Base-by-base conservation (phyloP, 2,888 invertebrate species). In the Neoitamus cyanurus region DNA sequence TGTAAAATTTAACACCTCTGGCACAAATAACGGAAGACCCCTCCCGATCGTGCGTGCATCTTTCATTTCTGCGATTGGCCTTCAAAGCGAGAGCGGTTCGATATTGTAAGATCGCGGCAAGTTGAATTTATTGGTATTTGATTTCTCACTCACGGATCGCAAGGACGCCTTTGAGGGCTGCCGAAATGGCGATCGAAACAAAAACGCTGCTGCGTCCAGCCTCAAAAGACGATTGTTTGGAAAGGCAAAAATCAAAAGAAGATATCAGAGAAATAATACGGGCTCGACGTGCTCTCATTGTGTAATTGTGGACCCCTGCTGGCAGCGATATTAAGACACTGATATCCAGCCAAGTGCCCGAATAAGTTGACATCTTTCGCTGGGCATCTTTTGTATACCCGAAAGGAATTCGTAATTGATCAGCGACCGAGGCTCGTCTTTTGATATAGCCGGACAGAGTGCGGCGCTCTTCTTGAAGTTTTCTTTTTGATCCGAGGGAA, bases 1-100 rank as follows among this genome's bases (percentile, higher is more conserved):
- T 82, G 82, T 68, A 82, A 82, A 82, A 82, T 82, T 82, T 82
- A 69, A 69, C 82, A 82, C 82, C 69, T 82, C 69, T 82, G 69
- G 82, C 78, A 48, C 28, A 48, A 13, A 58, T 78, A 34, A 58
- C 58, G 31, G 58, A 31, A 30, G 73, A 73, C 15, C 73, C 73
- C 36, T 13, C 73, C 20, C 73, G 13, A 46, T n/a, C 5, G 3
- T 28, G 28, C 42, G 7, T 25, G 70, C 25, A 13, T 73, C 13
- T 73, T 36, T 72, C 7, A 20, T 78, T 78, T 30, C 46, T 78
- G 78, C 78, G 78, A 48, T 78, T 78, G 48, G n/a, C n/a, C 48
- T 15, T 48, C 20, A n/a, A 48, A 42, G 37, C 13, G 4, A 48
- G 7, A 4, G 20, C 34, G 20, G 48, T 31, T 78, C 30, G 6